These are phyloP conservation scores for Drosophila acutilabella DNA, from an alignment of 2,888 invertebrate genomes.

Conservation along the genomic window DNA sequence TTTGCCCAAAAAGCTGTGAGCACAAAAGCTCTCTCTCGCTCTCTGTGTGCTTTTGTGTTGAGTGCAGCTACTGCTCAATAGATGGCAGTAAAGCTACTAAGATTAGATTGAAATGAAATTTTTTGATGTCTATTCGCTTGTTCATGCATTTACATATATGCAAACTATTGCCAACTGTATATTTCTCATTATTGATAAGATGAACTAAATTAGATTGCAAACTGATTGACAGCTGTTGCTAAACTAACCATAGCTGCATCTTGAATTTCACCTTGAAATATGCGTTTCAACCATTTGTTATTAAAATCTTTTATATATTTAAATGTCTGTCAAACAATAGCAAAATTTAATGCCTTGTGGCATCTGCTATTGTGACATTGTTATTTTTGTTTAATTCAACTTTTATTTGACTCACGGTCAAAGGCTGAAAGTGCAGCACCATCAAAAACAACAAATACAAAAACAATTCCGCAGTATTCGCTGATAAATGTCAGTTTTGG, in stretches of 20 bases:
- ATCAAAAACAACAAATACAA: conserved; percentile 30
- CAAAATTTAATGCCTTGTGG: conserved; percentile 24
- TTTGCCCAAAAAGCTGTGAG: conserved; percentile 41
- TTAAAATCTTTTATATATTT: conserved; percentile 1
- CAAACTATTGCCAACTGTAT: neutral
- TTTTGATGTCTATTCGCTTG: neutral
- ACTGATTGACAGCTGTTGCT: conserved; percentile 9
- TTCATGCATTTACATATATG: neutral
- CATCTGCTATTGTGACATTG: conserved; percentile 13
- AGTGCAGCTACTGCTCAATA: conserved; percentile 25
- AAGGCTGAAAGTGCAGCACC: conserved; percentile 44
- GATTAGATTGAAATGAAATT: neutral
- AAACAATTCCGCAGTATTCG: conserved; percentile 36
- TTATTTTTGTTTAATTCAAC: conserved; percentile 38
- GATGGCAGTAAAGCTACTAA: conserved; percentile 50
- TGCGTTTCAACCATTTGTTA: conserved; percentile 10
- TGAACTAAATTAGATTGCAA: neutral
- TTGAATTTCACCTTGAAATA: neutral
- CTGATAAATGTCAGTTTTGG: conserved; percentile 63
- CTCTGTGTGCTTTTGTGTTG: neutral
- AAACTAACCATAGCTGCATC: neutral
- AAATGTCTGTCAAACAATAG: conserved; percentile 11
- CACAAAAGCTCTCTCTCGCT: conserved; percentile 38
- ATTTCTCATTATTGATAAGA: neutral
- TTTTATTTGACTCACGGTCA: conserved; percentile 42